These are phyloP conservation scores for Drosophila sulfurigaster DNA, from an alignment of 1,140 invertebrate genomes.

Conservation along the genomic window DNA sequence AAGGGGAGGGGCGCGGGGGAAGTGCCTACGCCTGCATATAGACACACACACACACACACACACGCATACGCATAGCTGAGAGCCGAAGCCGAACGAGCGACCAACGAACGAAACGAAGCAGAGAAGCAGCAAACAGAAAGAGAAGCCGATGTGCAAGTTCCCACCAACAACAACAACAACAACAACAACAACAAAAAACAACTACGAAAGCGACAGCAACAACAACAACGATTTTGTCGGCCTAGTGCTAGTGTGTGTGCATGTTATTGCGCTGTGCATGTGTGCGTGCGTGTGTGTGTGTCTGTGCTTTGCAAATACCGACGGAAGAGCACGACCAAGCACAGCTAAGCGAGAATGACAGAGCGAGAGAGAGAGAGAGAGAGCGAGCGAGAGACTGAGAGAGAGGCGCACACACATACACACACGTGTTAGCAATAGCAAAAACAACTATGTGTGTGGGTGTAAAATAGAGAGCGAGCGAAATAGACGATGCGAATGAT, in stretches of 20 bases:
- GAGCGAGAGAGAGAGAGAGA: neutral
- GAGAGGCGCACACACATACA: slow-evolving; percentile 12
- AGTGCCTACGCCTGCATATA: slow-evolving; percentile 34
- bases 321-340: slow-evolving; percentile 57
- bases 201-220: too few relatives aligned
- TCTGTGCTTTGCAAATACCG: slow-evolving; percentile 37
- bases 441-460: slow-evolving; percentile 31
- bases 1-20: slow-evolving; percentile 1
- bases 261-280: neutral
- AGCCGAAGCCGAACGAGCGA: slow-evolving; percentile 20
- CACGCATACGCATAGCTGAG: neutral
- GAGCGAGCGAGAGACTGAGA: neutral
- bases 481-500: slow-evolving; percentile 19
- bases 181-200: too few relatives aligned
- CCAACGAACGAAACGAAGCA: slow-evolving; percentile 17
- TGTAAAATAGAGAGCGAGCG: slow-evolving; percentile 46
- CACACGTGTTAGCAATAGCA: slow-evolving; percentile 32
- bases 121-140: neutral
- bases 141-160: slow-evolving; percentile 35
- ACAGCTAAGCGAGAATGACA: neutral
- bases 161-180: neutral
- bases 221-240: neutral
- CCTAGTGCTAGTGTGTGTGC: slow-evolving; percentile 24
- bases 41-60: slow-evolving; percentile 12
- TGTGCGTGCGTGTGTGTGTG: slow-evolving; percentile 6